These are phyloP conservation scores for Chelonoidis abingdonii DNA, from an alignment of 2,113 vertebrate species.

Conservation along the genomic window DNA sequence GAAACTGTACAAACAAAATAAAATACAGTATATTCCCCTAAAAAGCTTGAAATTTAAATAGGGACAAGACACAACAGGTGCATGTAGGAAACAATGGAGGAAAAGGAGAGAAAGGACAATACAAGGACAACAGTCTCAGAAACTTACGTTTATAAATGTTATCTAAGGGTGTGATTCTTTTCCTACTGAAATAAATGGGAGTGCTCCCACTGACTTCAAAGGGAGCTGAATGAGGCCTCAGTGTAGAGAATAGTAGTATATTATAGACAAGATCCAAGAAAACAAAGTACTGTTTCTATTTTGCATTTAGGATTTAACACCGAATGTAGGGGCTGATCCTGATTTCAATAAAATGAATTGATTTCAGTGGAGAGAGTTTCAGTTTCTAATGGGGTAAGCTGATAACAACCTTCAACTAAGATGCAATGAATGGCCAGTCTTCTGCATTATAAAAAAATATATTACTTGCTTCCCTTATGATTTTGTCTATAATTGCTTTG, in stretches of 20 bases:
- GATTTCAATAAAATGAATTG: not conserved
- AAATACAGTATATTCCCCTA: not conserved
- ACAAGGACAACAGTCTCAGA: not conserved
- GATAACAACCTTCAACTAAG: not conserved
- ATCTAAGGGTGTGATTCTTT: accelerated
- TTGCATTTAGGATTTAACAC: not conserved
- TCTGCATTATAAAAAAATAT: not conserved
- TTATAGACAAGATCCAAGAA: not conserved
- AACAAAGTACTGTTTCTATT: not conserved
- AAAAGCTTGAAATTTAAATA: not conserved
- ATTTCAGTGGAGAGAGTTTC: not conserved
- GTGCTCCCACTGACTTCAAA: not conserved
- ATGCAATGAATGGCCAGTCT: not conserved
- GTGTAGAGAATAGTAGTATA: not conserved
- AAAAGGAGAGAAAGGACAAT: not conserved
- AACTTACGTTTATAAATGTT: accelerated
- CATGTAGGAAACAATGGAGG: not conserved
- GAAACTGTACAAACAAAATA: not conserved
- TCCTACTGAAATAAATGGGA: not conserved
- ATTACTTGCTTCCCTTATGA: not conserved
- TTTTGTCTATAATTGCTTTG: not conserved
- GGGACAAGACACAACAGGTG: not conserved
- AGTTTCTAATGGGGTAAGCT: not conserved
- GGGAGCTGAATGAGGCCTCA: not conserved
- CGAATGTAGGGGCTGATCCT: not conserved